A percentile compares a stretch with the other conserved stretches of the same genome.
phyloP scores from a whole-genome alignment of 2,888 invertebrate genomes.

The Acheta domesticus region DNA sequence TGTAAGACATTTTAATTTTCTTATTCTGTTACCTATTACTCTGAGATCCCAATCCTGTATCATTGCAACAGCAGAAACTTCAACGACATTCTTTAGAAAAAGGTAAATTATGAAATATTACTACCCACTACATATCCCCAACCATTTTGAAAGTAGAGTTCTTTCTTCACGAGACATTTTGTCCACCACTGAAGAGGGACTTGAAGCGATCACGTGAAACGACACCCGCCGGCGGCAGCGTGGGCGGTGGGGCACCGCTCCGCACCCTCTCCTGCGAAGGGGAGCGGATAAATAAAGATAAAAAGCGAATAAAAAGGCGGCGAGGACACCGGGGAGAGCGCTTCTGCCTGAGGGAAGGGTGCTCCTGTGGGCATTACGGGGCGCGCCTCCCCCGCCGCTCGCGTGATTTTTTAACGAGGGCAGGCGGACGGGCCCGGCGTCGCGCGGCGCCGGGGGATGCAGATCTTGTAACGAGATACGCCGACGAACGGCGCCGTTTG shows the following conservation, averaged over 20 bases:
- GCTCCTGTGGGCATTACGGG: background rate
- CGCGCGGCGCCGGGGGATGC: background rate
- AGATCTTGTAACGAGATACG: constrained; percentile 3
- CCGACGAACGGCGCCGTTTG: background rate
- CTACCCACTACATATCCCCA: no score
- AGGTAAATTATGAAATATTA: no score
- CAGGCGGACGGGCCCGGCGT: background rate
- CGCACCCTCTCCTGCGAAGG: background rate
- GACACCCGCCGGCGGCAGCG: background rate
- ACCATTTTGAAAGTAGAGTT: no score
- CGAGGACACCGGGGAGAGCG: background rate
- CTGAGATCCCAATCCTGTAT: no score
- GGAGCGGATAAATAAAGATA: background rate
- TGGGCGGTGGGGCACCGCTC: background rate
- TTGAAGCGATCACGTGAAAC: no score
- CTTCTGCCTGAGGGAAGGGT: background rate
- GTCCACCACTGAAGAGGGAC: no score
- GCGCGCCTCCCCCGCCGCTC: background rate
- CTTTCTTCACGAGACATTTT: no score
- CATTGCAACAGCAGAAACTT: no score
- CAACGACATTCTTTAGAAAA: no score
- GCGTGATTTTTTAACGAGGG: constrained; percentile 3
- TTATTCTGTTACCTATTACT: no score
- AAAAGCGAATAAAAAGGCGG: background rate
- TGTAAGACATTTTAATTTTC: no score